Conservation (phyloP, 2,797 vertebrate species). For the Pseudomugil tenellus region DNA sequence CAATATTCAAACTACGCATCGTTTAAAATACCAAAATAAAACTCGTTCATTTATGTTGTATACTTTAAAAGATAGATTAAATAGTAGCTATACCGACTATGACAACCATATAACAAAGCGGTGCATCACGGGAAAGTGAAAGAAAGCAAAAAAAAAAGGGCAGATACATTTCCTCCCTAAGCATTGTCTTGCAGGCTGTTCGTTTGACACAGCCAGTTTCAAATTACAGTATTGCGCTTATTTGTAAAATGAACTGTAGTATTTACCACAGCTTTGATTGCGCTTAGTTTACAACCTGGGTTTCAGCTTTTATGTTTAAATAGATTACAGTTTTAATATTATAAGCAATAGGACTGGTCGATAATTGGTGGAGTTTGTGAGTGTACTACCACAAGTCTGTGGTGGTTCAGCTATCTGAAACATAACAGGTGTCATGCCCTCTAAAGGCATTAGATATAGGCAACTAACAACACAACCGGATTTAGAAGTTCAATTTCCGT, state of each 20-base stretch:
- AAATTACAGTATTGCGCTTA: background rate
- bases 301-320: too few species aligned
- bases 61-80: background rate
- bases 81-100: background rate
- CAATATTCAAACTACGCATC: fast-evolving
- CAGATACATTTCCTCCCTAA: fast-evolving
- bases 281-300: too few species aligned
- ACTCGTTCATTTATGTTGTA: background rate
- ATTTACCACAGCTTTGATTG: background rate
- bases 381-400: background rate
- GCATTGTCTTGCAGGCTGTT: constrained; percentile 6
- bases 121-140: constrained; percentile 64
- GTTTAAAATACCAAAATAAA: fast-evolving
- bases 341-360: background rate
- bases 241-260: background rate
- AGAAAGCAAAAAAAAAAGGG: fast-evolving
- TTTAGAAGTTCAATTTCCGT: background rate
- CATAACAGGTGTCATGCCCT: background rate
- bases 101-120: constrained; percentile 18
- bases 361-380: background rate
- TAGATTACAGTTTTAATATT: background rate
- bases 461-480: background rate
- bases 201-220: background rate
- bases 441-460: background rate
- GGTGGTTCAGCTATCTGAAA: background rate